Conservation (phyloP, 1,140 invertebrate species). For the Plectrocnemia conspersa region DNA sequence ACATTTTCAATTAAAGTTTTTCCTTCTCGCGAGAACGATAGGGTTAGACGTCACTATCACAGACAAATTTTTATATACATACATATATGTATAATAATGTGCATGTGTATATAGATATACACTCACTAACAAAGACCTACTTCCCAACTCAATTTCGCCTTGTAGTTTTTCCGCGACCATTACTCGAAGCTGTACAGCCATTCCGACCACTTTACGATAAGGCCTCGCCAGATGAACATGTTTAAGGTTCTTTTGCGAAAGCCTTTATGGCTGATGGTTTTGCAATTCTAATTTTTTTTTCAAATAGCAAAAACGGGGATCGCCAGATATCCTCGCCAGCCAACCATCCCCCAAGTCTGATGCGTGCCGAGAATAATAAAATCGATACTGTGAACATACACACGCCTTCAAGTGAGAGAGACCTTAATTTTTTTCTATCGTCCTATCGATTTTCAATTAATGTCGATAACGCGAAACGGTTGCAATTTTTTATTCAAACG, state of each 20-base stretch:
- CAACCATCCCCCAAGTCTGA: no score
- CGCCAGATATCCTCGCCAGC: not conserved
- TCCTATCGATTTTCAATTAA: no score
- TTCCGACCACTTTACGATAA: conserved; percentile 5
- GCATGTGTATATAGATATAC: not conserved
- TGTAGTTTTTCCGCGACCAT: conserved; percentile 4
- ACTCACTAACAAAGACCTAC: not conserved
- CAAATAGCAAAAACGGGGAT: conserved; percentile 4
- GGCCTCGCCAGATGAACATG: conserved; percentile 7
- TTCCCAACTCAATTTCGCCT: conserved; percentile 11
- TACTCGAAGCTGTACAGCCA: conserved; percentile 12
- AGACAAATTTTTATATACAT: not conserved
- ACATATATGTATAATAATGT: no score
- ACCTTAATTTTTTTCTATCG: no score
- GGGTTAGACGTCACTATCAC: conserved; percentile 8
- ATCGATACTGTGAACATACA: no score
- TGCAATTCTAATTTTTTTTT: conserved; percentile 11
- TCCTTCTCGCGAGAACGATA: conserved; percentile 9
- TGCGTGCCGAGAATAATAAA: no score
- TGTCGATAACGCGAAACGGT: no score
- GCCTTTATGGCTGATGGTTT: conserved; percentile 7
- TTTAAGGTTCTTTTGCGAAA: not conserved
- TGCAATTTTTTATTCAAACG: no score
- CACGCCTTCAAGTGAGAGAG: no score
- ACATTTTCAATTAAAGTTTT: conserved; percentile 22